Base-by-base conservation (phyloP, 2,888 invertebrate genomes). In the Aethes cnicana region DNA sequence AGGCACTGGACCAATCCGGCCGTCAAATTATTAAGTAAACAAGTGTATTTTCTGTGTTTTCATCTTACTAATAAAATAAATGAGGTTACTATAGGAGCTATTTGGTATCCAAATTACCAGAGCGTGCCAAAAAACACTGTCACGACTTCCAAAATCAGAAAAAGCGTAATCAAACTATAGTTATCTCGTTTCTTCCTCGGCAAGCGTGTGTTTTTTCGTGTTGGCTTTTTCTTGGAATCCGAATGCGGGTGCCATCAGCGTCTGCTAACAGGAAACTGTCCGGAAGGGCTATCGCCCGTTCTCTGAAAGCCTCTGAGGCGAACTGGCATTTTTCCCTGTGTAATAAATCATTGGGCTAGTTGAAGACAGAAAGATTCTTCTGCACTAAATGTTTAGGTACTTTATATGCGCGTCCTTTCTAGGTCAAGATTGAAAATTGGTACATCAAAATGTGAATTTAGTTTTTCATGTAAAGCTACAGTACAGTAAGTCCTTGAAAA, bases 231-330 rank as follows among this genome's bases (percentile, higher is more conserved):
- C 57, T 49, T 37, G 30, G 53, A 43, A 61, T 63, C 35, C 55
- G 55, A 62, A 56, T 37, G 37, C 52, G 32, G 33, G 37, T 54
- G 39, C 48, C 47, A 67, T 61, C 46, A 54, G 61, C 64, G 66
- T 71, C 69, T 63, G 63, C 60, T 54, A 64, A 56, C 59, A 62
- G 72, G 72, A 77, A 74, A 58, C 64, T 64, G 61, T 72, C 71
- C 77, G 81, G 81, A 81, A 77, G 72, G 61, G 62, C 63, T 65
- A 66, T 66, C 66, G 71, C 66, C 68, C 62, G 64, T 70, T 68
- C 72, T 69, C 65, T 56, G 59, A 68, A 70, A 69, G 64, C 62
- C 64, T 66, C 58, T 59, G 61, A 66, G 62, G 63, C 64, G 64
- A 64, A 26, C 9, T 42, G 37, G 25, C 36, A 26, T 20, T 52